Base-by-base conservation (phyloP, 2,797 vertebrate species). In the Onychomys arenicola region DNA sequence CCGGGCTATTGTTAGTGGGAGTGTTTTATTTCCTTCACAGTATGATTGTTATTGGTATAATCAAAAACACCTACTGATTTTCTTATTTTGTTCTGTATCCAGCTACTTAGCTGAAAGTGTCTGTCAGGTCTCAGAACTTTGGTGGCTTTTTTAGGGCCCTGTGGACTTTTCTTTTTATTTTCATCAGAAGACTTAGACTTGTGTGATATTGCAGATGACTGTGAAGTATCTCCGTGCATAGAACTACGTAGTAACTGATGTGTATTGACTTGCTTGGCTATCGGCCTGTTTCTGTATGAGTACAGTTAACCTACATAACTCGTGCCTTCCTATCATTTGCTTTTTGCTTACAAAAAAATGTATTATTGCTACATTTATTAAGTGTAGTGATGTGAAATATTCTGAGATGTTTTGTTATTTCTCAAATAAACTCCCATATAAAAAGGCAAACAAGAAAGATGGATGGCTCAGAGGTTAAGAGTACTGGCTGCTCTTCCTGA, bases 351-450 rank as follows among this genome's bases (percentile, higher is more conserved):
- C 16, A 88, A 13, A 88, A 88, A 55, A 57, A 57, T 59, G 16
- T 37, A 55, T 40, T 57, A 55, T 29, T 57, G 25, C 25, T 71
- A 29, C 27, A 40, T 73, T 67, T 73, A 29, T 32, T 73, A 88
- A 73, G 49, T 87, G 17, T 19, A 21, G 16, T 84, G 43, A 34
- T n/a, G 34, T 37, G 61, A 85, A 85, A 34, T 67, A 85, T 34
- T 86, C 21, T 52, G 83, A 34, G 32, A 23, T 67, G 10, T 34
- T n/a, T 69, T n/a, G 34, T 67, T 86, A 46, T n/a, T 69, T 86
- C 32, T 86, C 19, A 86, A 34, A 29, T 83, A 82, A 84, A 73
- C n/a, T 6, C 16, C n/a, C n/a, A 73, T 88, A 43, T 88, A 87
- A 87, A 85, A 67, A n/a, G n/a, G 10, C 29, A 88, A 73, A 40